A percentile compares a stretch with the other conserved stretches of the same genome.
phyloP scores from a whole-genome alignment of 2,113 vertebrate genomes.

The Ptilorrhoa leucosticta region DNA sequence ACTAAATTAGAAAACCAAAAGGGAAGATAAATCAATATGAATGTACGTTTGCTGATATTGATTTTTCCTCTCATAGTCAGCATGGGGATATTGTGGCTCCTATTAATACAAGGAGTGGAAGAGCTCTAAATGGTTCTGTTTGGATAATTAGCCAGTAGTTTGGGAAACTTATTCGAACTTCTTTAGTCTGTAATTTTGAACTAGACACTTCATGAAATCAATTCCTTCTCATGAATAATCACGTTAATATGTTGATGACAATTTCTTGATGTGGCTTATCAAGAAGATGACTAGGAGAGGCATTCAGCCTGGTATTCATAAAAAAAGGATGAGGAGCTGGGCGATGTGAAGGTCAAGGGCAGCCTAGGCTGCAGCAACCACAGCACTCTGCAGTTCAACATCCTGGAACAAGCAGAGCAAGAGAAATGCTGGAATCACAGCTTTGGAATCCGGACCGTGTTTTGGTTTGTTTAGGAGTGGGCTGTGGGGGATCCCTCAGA shows the following conservation, averaged over 20 bases:
- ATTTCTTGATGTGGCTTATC: not conserved
- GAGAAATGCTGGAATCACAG: not conserved
- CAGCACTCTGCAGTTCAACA: not conserved
- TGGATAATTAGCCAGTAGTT: constrained; percentile 26
- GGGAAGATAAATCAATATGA: constrained; percentile 62
- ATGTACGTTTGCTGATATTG: constrained; percentile 52
- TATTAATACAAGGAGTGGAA: constrained; percentile 27
- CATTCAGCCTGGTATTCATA: not conserved
- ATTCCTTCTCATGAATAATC: not conserved
- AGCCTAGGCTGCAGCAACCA: not conserved
- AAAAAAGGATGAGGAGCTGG: not conserved
- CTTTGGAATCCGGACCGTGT: not conserved
- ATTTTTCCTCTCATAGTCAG: constrained; percentile 48
- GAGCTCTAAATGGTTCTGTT: constrained; percentile 15
- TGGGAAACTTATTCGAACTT: constrained; percentile 5
- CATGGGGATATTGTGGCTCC: constrained; percentile 48
- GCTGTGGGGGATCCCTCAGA: not conserved
- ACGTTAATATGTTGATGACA: not conserved
- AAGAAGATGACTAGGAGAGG: not conserved
- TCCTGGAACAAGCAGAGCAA: not conserved
- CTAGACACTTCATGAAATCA: not conserved
- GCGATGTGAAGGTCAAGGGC: not conserved
- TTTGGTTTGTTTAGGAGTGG: not conserved
- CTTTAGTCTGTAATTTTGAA: not conserved
- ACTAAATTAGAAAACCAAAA: constrained; percentile 61